These are phyloP conservation scores for Steinernema carpocapsae DNA, from an alignment of 2,888 invertebrate genomes.

Conservation along the genomic window DNA sequence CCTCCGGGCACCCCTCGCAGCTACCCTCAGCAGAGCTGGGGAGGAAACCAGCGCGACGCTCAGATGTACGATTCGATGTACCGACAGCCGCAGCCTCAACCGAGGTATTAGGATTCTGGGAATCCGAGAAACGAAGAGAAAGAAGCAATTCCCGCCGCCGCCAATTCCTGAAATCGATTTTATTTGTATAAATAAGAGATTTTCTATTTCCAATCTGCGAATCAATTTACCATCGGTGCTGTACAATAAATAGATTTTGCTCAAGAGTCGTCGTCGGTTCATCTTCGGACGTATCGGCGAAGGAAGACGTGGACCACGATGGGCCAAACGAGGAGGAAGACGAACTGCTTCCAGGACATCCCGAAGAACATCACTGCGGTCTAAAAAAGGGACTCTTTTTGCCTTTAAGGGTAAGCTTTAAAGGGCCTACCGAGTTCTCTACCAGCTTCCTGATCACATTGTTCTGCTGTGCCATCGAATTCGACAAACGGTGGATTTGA, in stretches of 20 bases:
- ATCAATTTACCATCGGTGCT: constrained; percentile 18
- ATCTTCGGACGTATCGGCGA: background rate
- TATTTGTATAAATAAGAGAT: constrained; percentile 32
- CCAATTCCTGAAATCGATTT: no score
- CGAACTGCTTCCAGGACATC: constrained; percentile 14
- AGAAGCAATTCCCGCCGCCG: no score
- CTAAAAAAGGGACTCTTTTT: background rate
- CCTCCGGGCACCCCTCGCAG: background rate
- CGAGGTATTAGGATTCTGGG: background rate
- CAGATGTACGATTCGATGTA: constrained; percentile 29
- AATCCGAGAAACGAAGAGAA: background rate
- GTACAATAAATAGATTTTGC: constrained; percentile 32
- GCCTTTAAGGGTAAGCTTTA: background rate
- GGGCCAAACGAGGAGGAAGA: constrained; percentile 23
- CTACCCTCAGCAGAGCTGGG: background rate
- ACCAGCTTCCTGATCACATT: background rate
- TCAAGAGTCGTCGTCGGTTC: background rate
- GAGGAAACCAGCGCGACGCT: constrained; percentile 13
- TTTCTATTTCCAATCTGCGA: constrained; percentile 6
- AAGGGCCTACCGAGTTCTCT: background rate
- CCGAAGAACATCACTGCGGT: constrained; percentile 17
- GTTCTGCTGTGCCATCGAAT: constrained; percentile 5
- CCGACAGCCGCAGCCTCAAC: background rate
- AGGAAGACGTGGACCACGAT: constrained; percentile 14
- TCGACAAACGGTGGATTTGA: constrained; percentile 7